Evolutionary conservation across 2,113 vertebrate species (phyloP).

Genomic region (Stigmatopora nigra): DNA sequence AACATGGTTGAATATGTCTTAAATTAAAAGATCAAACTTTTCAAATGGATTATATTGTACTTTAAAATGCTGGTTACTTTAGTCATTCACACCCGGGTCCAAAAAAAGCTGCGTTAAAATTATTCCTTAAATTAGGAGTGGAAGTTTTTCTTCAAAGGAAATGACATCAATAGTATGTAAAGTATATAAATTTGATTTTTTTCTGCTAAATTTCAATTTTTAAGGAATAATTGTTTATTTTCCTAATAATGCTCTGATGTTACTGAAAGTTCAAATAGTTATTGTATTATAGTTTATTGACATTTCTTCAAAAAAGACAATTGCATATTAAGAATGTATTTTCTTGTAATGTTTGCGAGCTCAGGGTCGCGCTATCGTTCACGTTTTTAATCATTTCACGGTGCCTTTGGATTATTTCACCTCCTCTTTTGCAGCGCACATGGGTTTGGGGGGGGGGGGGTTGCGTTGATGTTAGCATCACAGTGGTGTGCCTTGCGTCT

Average conservation of each 20-base stretch:
- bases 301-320: too few relatives aligned
- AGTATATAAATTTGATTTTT: too few relatives aligned
- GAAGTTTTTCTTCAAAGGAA: background rate
- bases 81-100: background rate
- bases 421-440: background rate
- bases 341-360: background rate
- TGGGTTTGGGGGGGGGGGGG: background rate
- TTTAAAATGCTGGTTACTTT: background rate
- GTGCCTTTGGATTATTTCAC: slow-evolving; percentile 16
- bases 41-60: background rate
- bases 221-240: too few relatives aligned
- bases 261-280: too few relatives aligned
- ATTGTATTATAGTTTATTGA: too few relatives aligned
- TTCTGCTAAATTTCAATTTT: too few relatives aligned
- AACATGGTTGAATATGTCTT: background rate
- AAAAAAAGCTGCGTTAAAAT: background rate
- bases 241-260: too few relatives aligned
- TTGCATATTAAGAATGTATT: background rate
- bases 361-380: background rate
- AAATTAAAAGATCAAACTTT: background rate
- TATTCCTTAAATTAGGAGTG: background rate
- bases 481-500: slow-evolving; percentile 39
- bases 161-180: too few relatives aligned
- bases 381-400: background rate
- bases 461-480: background rate